Evolutionary conservation across 2,888 invertebrate species (phyloP).

Genomic region (Hemicrepidius hirtus): DNA sequence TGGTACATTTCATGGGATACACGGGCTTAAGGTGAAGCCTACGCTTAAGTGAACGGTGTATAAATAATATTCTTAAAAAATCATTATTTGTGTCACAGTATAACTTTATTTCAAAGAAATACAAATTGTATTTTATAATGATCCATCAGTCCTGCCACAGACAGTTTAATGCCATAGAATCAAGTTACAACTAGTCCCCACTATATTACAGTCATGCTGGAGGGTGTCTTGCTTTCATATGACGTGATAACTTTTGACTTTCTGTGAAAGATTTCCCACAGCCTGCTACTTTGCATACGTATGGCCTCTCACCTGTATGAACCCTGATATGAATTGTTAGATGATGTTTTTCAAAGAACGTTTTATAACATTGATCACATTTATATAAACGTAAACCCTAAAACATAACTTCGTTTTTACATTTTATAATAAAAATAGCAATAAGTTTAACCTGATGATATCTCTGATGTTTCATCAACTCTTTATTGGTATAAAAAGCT

Average conservation of each 20-base stretch:
- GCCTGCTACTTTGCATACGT: constrained; percentile 60
- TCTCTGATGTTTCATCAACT: constrained; percentile 63
- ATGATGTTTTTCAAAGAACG: constrained; percentile 66
- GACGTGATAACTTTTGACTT: constrained; percentile 64
- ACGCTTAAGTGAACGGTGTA: too few species aligned
- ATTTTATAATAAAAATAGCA: background rate
- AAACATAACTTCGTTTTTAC: constrained; percentile 50
- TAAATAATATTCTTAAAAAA: too few species aligned
- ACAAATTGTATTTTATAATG: too few species aligned
- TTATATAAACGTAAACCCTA: constrained; percentile 62
- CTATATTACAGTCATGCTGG: too few species aligned
- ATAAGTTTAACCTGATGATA: constrained; percentile 62
- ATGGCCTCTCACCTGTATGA: constrained; percentile 65
- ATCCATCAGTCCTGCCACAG: too few species aligned
- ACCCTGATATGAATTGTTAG: constrained; percentile 62
- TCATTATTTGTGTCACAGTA: too few species aligned
- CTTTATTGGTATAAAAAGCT: constrained; percentile 65
- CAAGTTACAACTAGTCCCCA: too few species aligned
- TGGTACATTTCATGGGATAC: too few species aligned
- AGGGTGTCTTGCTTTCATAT: constrained; percentile 62
- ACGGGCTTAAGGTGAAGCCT: too few species aligned
- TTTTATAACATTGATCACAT: constrained; percentile 64
- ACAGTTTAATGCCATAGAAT: too few species aligned
- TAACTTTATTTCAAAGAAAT: too few species aligned
- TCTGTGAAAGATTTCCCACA: constrained; percentile 65